phyloP scores from a whole-genome alignment of 2,888 invertebrate species.

The Eutolmus rufibarbis region DNA sequence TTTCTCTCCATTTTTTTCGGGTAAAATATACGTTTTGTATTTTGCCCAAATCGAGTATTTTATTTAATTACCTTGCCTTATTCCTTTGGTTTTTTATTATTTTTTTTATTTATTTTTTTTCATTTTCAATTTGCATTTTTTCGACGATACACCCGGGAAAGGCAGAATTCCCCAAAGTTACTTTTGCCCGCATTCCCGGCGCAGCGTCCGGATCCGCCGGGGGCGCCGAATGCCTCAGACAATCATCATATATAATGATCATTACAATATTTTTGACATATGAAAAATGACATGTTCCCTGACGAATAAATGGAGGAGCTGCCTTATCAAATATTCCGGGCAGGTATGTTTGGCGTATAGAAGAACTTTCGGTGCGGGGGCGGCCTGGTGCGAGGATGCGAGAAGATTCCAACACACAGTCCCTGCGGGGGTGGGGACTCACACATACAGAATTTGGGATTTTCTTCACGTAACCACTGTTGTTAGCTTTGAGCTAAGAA shows the following conservation, averaged over 20 bases:
- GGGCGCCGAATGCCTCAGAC: constrained; percentile 7
- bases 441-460: constrained; percentile 10
- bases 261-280: constrained; percentile 48
- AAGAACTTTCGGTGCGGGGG: constrained; percentile 30
- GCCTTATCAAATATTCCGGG: constrained; percentile 46
- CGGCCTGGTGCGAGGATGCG: neutral
- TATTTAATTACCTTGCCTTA: no score
- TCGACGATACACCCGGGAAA: no score
- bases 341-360: constrained; percentile 46
- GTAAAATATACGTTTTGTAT: no score
- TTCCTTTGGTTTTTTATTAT: no score
- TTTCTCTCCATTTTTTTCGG: no score
- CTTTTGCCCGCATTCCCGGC: neutral
- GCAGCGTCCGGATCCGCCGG: neutral
- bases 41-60: no score
- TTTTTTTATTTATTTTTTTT: no score
- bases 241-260: constrained; percentile 47
- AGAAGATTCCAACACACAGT: neutral
- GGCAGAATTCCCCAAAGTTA: neutral
- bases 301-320: constrained; percentile 32
- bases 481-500: constrained; percentile 44
- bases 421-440: neutral
- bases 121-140: no score
- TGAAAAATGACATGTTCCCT: constrained; percentile 46
- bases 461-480: constrained; percentile 43